Conservation (phyloP, 1,140 invertebrate genomes). For the Anagrus nilaparvatae region DNA sequence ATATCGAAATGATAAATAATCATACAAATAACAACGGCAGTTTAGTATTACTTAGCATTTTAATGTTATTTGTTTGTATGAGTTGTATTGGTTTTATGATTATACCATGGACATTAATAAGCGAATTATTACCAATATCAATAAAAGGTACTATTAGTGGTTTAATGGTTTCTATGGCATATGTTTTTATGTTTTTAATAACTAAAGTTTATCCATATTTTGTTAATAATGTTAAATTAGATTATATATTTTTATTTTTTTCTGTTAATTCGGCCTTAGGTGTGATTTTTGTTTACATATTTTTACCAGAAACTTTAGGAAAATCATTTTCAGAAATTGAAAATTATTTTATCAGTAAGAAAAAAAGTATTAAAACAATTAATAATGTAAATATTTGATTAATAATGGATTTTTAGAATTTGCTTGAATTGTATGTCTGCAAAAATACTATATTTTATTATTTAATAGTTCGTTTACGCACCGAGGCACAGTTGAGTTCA, state of each 20-base stretch:
- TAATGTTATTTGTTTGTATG: constrained; percentile 44
- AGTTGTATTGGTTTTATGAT: constrained; percentile 46
- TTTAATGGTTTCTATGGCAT: constrained; percentile 48
- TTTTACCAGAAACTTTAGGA: constrained; percentile 65
- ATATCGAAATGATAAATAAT: no score
- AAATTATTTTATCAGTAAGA: constrained; percentile 26
- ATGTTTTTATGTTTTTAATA: constrained; percentile 53
- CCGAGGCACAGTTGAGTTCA: no score
- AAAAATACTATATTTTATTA: not conserved
- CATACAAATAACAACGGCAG: no score
- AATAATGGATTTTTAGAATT: not conserved
- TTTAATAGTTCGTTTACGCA: not conserved
- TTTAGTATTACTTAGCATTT: constrained; percentile 39
- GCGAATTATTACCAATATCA: constrained; percentile 45
- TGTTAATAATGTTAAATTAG: constrained; percentile 40
- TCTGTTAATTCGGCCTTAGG: constrained; percentile 47
- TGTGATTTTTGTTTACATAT: constrained; percentile 47
- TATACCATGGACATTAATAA: constrained; percentile 56
- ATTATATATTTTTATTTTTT: constrained; percentile 52
- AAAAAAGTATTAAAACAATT: not conserved
- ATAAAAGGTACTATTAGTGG: constrained; percentile 45
- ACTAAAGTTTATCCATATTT: constrained; percentile 52
- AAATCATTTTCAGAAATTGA: constrained; percentile 51
- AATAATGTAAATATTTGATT: not conserved
- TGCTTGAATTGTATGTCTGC: not conserved